These are phyloP conservation scores for Bursaphelenchus mucronatus DNA, from an alignment of 1,140 invertebrate genomes.

Conservation along the genomic window DNA sequence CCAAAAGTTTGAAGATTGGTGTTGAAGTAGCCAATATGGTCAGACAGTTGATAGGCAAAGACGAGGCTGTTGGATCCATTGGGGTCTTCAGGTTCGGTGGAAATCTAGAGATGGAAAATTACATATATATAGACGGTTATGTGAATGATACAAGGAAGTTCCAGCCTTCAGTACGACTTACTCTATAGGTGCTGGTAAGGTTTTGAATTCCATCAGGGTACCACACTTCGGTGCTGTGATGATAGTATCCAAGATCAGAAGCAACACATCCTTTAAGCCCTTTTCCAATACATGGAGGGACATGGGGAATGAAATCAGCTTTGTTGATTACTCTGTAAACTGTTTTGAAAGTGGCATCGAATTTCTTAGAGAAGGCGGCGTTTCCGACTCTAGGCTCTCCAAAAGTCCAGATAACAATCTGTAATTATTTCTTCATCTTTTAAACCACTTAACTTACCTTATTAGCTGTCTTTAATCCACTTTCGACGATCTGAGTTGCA, in stretches of 20 bases:
- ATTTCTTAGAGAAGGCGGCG: conserved; percentile 35
- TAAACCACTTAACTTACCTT: too few species aligned
- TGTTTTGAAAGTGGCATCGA: conserved; percentile 22
- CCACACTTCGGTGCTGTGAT: too few species aligned
- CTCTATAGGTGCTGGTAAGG: too few species aligned
- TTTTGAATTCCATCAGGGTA: too few species aligned
- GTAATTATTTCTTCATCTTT: too few species aligned
- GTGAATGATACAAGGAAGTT: too few species aligned
- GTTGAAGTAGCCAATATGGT: conserved; percentile 13
- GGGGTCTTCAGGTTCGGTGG: conserved; percentile 14
- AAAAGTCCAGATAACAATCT: conserved; percentile 36
- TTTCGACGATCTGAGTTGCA: conserved; percentile 28
- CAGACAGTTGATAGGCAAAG: conserved; percentile 4
- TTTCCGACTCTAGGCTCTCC: conserved; percentile 42
- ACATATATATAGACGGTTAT: too few species aligned
- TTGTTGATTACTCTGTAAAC: conserved; percentile 37
- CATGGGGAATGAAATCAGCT: conserved; percentile 35
- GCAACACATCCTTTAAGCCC: background rate
- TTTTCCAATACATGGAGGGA: conserved; percentile 30
- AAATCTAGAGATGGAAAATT: too few species aligned
- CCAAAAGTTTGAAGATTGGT: too few species aligned
- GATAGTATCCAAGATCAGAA: background rate
- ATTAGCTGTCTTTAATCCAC: conserved; percentile 21
- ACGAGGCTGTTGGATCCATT: conserved; percentile 32
- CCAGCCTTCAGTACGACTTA: too few species aligned